A percentile compares a stretch with the other conserved stretches of the same genome.
Conservation (phyloP, 2,113 vertebrate species). For the Ceuthmochares aereus region DNA sequence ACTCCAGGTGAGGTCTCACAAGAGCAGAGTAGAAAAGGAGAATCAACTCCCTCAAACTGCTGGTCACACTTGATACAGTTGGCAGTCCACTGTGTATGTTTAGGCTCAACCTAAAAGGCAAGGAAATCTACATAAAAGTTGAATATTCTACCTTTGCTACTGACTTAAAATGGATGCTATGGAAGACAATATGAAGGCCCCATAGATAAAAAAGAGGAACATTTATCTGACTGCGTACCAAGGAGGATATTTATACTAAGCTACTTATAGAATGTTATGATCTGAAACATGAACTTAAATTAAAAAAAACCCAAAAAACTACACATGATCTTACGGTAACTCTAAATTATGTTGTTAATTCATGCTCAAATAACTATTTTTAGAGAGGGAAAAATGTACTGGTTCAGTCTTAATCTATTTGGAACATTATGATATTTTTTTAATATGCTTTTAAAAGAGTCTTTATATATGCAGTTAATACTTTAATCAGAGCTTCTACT, state of each 20-base stretch:
- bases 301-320: background rate
- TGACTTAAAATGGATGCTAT: background rate
- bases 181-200: rapidly evolving
- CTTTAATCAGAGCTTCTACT: background rate
- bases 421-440: background rate
- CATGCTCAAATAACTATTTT: background rate
- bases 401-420: background rate
- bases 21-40: too few species aligned
- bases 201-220: background rate
- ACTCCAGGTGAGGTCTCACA: too few species aligned
- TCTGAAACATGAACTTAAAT: background rate
- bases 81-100: background rate
- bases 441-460: background rate
- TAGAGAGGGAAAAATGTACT: background rate
- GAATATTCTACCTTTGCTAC: background rate
- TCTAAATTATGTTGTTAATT: background rate
- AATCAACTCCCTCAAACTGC: too few species aligned
- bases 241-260: background rate
- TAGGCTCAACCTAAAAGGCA: background rate
- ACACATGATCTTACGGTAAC: background rate
- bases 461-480: background rate
- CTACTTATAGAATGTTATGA: rapidly evolving
- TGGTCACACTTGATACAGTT: too few species aligned
- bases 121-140: background rate
- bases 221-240: background rate